Evolutionary conservation across 2,888 invertebrate species (phyloP).

Genomic region (Dynastes maya): DNA sequence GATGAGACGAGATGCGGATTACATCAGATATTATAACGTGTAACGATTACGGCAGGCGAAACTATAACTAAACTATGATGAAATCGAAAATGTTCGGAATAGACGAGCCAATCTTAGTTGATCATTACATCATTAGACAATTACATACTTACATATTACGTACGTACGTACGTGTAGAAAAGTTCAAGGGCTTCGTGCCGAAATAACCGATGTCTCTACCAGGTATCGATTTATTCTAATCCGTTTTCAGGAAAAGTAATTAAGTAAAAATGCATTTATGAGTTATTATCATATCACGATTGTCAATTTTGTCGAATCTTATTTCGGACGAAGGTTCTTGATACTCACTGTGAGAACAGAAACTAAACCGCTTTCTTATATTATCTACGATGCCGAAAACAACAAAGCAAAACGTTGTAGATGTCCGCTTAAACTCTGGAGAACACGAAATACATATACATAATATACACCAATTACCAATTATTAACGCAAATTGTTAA

Average conservation of each 20-base stretch:
- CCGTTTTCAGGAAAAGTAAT: too few species aligned
- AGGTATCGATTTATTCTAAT: too few species aligned
- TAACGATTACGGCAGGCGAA: neutral
- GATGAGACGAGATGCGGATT: too few species aligned
- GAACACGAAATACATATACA: neutral
- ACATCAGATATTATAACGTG: neutral
- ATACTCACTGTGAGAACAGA: neutral
- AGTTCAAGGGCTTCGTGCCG: neutral
- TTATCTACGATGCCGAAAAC: neutral
- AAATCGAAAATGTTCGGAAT: conserved; percentile 1
- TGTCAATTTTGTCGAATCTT: neutral
- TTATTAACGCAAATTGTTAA: neutral
- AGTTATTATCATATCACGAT: too few species aligned
- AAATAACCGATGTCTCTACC: neutral
- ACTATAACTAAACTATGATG: neutral
- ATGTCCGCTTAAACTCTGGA: conserved; percentile 1
- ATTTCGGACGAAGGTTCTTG: neutral
- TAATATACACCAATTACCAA: conserved; percentile 1
- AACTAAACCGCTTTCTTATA: neutral
- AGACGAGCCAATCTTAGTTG: conserved; percentile 4
- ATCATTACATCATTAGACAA: conserved; percentile 1
- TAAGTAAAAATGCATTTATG: too few species aligned
- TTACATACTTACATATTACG: neutral
- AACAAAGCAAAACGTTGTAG: neutral
- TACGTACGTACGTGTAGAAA: neutral